Evolutionary conservation across 2,113 vertebrate species (phyloP), one percentile per base, ranked within the genome.

Genomic region (Dasyprocta punctata): DNA sequence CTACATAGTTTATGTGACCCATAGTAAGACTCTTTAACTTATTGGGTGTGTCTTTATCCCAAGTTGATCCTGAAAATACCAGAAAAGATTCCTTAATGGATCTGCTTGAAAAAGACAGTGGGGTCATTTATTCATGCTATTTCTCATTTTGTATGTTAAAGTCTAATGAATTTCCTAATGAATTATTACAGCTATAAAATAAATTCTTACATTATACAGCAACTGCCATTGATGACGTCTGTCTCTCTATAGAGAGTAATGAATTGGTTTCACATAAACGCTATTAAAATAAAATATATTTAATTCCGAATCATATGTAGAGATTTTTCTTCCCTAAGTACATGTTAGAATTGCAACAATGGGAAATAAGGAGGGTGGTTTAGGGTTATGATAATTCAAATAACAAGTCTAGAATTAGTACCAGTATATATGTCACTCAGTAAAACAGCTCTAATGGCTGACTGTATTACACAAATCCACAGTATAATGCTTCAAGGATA

Each of bases 241-340:
- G 36, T 94, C 63, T 8, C 44, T 3, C 41, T 56, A 22, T 5
- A 19, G 5, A 86, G 3, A 86, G 54, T 71, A 67, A 28, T 92
- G 95, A 93, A 47, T 14, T 41, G n/a, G 9, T 58, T 97, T 95
- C 73, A 71, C 90, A 88, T 7, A 94, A 97, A 83, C 96, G 41
- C 11, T 86, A 93, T 84, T 96, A 89, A 85, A 94, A 88, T 58
- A 56, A 97, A 95, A 82, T 85, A 11, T 2, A 90, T 90, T 77
- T 80, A 94, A 86, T 82, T 49, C 77, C 0, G 22, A 89, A 77
- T 81, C 44, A 44, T 8, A 22, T 61, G 9, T 75, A 73, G 49
- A 5, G 14, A 88, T 96, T 95, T 95, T 96, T 24, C 19, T 77
- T 89, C 65, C 47, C 9, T 84, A 94, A 94, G 81, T 77, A 81